These are phyloP conservation scores for Ahaetulla prasina DNA, from an alignment of 2,113 vertebrate genomes.

Conservation along the genomic window DNA sequence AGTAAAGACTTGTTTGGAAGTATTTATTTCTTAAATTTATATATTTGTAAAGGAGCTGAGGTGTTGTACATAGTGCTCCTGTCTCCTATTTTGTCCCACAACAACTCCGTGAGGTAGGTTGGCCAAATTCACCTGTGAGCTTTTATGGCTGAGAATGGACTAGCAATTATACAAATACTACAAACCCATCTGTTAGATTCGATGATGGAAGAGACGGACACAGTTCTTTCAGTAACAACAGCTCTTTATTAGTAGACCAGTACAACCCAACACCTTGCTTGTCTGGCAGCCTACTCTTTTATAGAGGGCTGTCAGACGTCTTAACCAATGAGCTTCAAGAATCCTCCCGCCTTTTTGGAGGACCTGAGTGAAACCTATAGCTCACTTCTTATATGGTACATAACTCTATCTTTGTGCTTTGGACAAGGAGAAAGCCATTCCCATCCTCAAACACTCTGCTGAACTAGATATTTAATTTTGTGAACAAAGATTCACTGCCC, in stretches of 20 bases:
- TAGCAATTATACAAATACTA: neutral
- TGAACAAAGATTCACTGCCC: neutral
- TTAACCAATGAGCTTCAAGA: no score
- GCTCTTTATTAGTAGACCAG: no score
- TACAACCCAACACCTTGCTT: no score
- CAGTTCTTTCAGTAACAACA: no score
- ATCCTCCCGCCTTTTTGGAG: no score
- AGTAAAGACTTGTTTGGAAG: neutral
- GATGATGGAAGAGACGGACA: no score
- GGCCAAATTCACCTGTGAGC: neutral
- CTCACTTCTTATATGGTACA: no score
- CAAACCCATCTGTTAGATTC: no score
- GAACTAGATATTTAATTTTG: neutral
- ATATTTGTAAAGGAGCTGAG: neutral
- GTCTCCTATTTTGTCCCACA: neutral
- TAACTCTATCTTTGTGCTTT: neutral
- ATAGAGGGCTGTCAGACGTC: no score
- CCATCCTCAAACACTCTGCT: neutral
- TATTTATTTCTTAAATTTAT: neutral
- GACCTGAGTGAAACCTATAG: no score
- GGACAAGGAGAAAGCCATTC: neutral
- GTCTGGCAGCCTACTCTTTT: no score
- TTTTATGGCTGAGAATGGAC: neutral
- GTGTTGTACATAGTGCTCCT: neutral
- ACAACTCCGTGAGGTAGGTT: neutral